These are phyloP conservation scores for Enteromius mattozi DNA, from an alignment of 2,797 vertebrate genomes.

Conservation along the genomic window DNA sequence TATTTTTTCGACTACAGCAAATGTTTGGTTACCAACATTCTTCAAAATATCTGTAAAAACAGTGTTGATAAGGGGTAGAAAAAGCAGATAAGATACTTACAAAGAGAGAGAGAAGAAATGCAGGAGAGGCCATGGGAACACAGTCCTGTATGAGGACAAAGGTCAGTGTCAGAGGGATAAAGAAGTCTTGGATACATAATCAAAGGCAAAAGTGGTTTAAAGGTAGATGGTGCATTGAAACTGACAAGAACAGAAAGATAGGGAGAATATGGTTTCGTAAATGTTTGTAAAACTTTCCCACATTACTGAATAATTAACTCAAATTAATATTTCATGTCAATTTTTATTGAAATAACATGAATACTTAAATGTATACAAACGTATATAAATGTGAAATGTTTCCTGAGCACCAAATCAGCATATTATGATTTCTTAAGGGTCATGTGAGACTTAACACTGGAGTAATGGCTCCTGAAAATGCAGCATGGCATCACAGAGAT, in stretches of 20 bases:
- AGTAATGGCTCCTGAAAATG: not conserved
- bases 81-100: conserved; percentile 86
- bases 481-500: not conserved
- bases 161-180: conserved; percentile 58
- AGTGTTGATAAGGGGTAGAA: not conserved
- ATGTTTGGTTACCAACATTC: not conserved
- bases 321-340: not conserved
- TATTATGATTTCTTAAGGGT: not conserved
- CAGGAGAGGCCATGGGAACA: conserved; percentile 99
- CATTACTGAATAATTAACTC: not conserved
- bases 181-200: conserved; percentile 68
- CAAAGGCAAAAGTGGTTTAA: conserved; percentile 41
- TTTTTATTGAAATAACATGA: not conserved
- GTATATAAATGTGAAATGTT: too few species aligned
- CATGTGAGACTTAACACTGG: not conserved
- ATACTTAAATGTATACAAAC: too few species aligned
- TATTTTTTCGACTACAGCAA: not conserved
- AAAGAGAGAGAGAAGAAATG: conserved; percentile 99
- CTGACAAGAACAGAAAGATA: not conserved
- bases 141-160: conserved; percentile 93
- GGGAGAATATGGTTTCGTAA: not conserved
- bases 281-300: not conserved
- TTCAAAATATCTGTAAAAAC: not conserved
- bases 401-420: not conserved
- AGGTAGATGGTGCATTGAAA: not conserved